Percentiles rank a stretch among this genome's conserved stretches.
These are phyloP conservation scores for Agelastica alni DNA, from an alignment of 2,888 invertebrate species.

Conservation along the genomic window DNA sequence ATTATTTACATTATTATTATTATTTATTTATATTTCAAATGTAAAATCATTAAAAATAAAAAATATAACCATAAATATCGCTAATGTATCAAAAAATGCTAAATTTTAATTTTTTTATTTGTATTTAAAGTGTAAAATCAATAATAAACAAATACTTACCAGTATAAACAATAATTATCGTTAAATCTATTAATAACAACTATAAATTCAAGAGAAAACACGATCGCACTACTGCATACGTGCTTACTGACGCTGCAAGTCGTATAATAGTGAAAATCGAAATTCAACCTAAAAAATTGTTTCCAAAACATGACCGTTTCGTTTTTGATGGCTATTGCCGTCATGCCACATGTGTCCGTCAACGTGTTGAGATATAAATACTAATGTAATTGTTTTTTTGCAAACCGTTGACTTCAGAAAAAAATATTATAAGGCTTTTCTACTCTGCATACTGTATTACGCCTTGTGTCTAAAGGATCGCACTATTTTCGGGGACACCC, in stretches of 20 bases:
- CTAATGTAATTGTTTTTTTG: no score
- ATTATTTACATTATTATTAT: conserved; percentile 10
- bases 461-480: no score
- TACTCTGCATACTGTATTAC: no score
- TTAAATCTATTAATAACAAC: conserved; percentile 8
- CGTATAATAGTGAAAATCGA: conserved; percentile 8
- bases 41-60: conserved; percentile 16
- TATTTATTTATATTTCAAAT: conserved; percentile 12
- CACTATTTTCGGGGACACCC: no score
- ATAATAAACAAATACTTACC: conserved; percentile 17
- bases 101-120: conserved; percentile 2
- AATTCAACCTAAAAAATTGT: conserved; percentile 7
- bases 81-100: conserved; percentile 5
- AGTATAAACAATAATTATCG: conserved; percentile 14
- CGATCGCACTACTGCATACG: conserved; percentile 12
- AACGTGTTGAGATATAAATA: background rate
- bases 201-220: conserved; percentile 17
- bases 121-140: conserved; percentile 10
- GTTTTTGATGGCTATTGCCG: background rate
- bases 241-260: conserved; percentile 14
- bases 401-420: no score
- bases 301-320: background rate
- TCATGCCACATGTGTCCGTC: background rate
- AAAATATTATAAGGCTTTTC: no score
- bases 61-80: conserved; percentile 9